These are phyloP conservation scores for Passer domesticus DNA, from an alignment of 2,113 vertebrate genomes.

Conservation along the genomic window DNA sequence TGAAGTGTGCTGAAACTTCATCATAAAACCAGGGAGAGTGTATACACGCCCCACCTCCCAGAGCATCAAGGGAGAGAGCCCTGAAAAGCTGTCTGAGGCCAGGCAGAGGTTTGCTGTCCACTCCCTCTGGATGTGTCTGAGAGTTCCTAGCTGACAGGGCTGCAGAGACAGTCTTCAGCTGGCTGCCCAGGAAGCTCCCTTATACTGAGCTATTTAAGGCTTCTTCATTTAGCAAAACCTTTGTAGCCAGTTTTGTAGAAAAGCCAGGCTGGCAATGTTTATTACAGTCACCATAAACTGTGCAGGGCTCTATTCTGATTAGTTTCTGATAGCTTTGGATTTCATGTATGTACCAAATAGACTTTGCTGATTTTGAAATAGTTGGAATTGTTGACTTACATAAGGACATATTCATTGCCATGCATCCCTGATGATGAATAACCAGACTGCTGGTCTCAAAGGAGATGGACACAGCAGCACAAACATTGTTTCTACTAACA, in stretches of 20 bases:
- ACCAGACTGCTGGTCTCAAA: background rate
- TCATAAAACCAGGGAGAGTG: background rate
- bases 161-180: background rate
- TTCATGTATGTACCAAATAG: background rate
- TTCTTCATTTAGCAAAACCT: background rate
- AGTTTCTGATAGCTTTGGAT: background rate
- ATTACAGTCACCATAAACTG: background rate
- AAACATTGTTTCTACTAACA: background rate
- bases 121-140: background rate
- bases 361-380: background rate
- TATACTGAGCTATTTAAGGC: background rate
- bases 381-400: background rate
- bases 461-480: background rate
- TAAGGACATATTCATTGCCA: background rate
- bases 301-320: background rate
- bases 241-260: background rate
- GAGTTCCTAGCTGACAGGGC: fast-evolving
- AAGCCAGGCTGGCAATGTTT: background rate
- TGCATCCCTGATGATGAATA: background rate
- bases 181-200: background rate
- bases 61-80: background rate
- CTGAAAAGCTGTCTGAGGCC: fast-evolving
- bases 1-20: background rate
- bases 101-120: background rate
- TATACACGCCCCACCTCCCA: background rate